Evolutionary conservation across 2,113 vertebrate species (phyloP), one percentile per base, ranked within the genome.

Genomic region (Rhea pennata): DNA sequence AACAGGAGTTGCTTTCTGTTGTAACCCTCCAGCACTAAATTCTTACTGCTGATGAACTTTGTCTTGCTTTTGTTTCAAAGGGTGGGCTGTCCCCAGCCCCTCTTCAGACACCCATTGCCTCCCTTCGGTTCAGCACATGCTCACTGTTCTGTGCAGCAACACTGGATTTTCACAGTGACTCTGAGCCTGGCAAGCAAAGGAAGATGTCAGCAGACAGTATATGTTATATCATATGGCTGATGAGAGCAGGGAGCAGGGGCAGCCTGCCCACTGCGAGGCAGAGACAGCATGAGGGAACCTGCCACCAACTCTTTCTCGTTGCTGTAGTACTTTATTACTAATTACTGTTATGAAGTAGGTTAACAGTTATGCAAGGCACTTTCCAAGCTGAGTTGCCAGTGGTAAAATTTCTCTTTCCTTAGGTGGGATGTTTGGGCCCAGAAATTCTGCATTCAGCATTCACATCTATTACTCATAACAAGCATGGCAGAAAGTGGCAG

Each of bases 1-100:
- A 88, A 19, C 39, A 70, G 26, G 84, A 84, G 75, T 31, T 71
- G 59, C 31, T 71, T n/a, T 56, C 87, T 74, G 66, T 73, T 66
- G 24, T 22, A 84, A 40, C 51, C 39, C 33, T 39, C 48, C 13
- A 26, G 29, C n/a, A 69, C 69, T 71, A 69, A 74, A 61, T 54
- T 67, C 42, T 39, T 76, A 9, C 14, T 36, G 50, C 39, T 76
- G 0, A 0, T 15, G 50, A 0, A 0, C 0, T 2, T 46, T 56
- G 5, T 19, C 14, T 33, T 10, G 42, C 40, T 82, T n/a, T 72
- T 56, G 10, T 83, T 90, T 93, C 74, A 48, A 84, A 91, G 44
- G 31, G n/a, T 86, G 44, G 29, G 44, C 19, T 61, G 15, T 61
- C 83, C 74, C 26, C 46, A 84, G 74, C 2, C 29, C 1, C 48